Evolutionary conservation across 2,797 vertebrate species (phyloP), one percentile per base, ranked within the genome.

Genomic region (Sphenopsis melanotis): DNA sequence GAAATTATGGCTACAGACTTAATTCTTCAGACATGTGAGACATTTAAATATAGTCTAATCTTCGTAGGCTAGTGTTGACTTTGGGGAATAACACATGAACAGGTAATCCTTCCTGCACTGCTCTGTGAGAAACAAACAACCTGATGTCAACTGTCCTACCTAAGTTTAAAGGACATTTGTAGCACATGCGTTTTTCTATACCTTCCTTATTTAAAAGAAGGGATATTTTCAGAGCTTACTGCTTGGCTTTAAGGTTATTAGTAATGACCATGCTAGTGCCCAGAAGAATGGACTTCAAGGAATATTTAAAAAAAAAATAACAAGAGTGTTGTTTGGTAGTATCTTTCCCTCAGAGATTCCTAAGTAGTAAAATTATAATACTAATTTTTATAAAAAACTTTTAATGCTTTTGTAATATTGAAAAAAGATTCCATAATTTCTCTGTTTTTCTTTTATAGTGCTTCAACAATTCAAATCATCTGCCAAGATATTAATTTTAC

Each of bases 321-420:
- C 7, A n/a, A 39, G 6, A 37, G 6, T 1, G 49, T 59, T 68
- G 1, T 18, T 57, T 74, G 39, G 8, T 59, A 64, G 12, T 49
- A 36, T 55, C 9, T 76, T 42, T 2, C 4, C n/a, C 14, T 11
- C 14, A 11, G 7, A 68, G 15, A 70, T 72, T 57, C 39, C 37
- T 34, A 9, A 63, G 5, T 10, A 74, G 11, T 27, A 26, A 69
- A 77, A 56, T 65, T 41, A n/a, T 18, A 63, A 50, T 49, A 19
- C 4, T 32, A 60, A 6, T n/a, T 64, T 34, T 19, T 26, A 1
- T 1, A 3, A 6, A 7, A 7, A 6, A 1, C 2, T 53, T 36
- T 15, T 21, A 47, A 37, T 50, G 6, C 16, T 59, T 76, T 66
- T 66, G 21, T 12, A 42, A 41, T 42, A 52, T 20, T 39, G 29